phyloP scores from a whole-genome alignment of 2,888 invertebrate species.

The Drepanosiphum platanoidis region DNA sequence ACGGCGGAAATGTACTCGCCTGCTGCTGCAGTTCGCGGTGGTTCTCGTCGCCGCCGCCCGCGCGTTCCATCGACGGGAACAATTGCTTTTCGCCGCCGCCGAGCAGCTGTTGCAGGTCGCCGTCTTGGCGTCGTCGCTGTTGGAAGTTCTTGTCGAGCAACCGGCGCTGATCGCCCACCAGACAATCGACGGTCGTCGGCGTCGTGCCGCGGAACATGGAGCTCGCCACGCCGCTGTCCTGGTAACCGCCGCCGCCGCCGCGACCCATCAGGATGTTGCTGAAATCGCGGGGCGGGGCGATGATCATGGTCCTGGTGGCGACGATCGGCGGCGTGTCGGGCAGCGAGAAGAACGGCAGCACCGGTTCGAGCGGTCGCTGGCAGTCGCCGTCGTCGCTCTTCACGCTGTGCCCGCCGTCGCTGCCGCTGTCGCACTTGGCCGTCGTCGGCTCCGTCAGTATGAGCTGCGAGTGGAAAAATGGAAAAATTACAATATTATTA shows the following conservation, averaged over 20 bases:
- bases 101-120: neutral
- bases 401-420: neutral
- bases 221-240: neutral
- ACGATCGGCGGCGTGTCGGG: constrained; percentile 1
- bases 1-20: too few species aligned
- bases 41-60: too few species aligned
- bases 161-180: constrained; percentile 24
- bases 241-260: neutral
- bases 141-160: neutral
- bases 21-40: too few species aligned
- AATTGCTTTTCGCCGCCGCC: neutral
- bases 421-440: neutral
- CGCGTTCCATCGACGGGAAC: neutral
- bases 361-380: neutral
- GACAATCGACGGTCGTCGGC: neutral
- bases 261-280: too few species aligned
- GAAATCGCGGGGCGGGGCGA: neutral
- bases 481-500: too few species aligned
- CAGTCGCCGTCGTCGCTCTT: neutral
- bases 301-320: too few species aligned
- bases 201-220: neutral
- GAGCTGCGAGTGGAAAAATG: neutral
- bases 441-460: constrained; percentile 10
- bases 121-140: neutral
- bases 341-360: constrained; percentile 43